Base-by-base conservation (phyloP, 2,113 vertebrate species). In the Atherinomorus stipes region DNA sequence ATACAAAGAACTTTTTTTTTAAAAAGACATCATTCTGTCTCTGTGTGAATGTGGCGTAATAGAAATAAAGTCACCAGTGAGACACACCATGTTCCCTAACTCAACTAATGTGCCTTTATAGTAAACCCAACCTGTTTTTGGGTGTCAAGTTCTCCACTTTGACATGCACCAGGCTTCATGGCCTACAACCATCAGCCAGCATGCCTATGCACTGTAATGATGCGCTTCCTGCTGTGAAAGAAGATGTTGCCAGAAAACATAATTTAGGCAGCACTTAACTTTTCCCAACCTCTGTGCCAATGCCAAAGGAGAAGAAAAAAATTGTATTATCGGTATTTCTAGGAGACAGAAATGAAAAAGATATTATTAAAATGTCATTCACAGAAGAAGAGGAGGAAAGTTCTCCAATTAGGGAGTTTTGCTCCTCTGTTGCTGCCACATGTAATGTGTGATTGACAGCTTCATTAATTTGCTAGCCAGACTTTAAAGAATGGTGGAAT, bases 401-500 rank as follows among this genome's bases (percentile, higher is more conserved):
- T 31, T 65, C 51, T 77, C 45, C 51, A 68, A 71, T 79, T 79
- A 76, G 60, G 76, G 56, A 73, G 78, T 79, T 69, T 34, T 25
- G 40, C 42, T 85, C 37, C 49, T 75, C 37, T 47, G 53, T 58
- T 28, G 16, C 23, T 58, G 51, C 61, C 6, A 38, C 28, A 47
- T 50, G 38, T 50, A 52, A 25, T 44, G 6, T 7, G 19, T 80
- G 72, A 79, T 54, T 76, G 84, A 80, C 80, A 79, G 64, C 64
- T 74, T 70, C 54, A 76, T 73, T 83, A 83, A 82, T 76, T 83
- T 74, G 67, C 2, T 49, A 69, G 79, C 72, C 15, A 49, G 54
- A 62, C 75, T 65, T 76, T 38, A 65, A 79, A 85, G 64, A 75
- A 64, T 64, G 12, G 62, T 11, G 18, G 69, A 71, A 65, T 51